A percentile compares a stretch with the other conserved stretches of the same genome.
These are phyloP conservation scores for Aphelinus certus DNA, from an alignment of 1,140 invertebrate genomes.

Conservation along the genomic window DNA sequence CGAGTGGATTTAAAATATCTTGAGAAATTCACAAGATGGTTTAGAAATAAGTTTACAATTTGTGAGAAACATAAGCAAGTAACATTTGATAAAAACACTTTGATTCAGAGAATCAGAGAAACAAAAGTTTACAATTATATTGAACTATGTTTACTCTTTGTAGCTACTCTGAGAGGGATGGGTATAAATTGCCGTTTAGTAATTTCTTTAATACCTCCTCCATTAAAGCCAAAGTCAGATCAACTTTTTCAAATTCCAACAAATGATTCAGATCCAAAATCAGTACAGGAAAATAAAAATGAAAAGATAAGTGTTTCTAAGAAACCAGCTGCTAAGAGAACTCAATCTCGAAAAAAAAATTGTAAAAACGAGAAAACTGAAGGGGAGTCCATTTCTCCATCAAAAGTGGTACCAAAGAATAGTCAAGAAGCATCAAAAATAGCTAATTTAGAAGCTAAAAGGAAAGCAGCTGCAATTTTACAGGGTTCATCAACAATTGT, in stretches of 20 bases:
- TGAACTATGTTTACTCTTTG: conserved; percentile 79
- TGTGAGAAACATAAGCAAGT: conserved; percentile 60
- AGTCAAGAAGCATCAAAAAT: conserved; percentile 45
- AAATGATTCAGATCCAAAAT: conserved; percentile 39
- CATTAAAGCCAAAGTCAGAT: conserved; percentile 47
- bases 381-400: conserved; percentile 6
- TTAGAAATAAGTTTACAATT: conserved; percentile 70
- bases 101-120: conserved; percentile 71
- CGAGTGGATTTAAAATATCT: conserved; percentile 77
- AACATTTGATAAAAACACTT: conserved; percentile 55
- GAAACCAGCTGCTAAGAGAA: no score
- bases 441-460: conserved; percentile 51
- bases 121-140: conserved; percentile 72
- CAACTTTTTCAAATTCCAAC: conserved; percentile 68
- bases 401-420: conserved; percentile 48
- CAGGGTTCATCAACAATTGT: conserved; percentile 12
- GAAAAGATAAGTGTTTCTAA: conserved; percentile 26
- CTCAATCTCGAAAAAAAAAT: not conserved
- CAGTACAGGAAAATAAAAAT: conserved; percentile 37
- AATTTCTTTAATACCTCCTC: conserved; percentile 69
- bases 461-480: conserved; percentile 48
- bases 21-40: conserved; percentile 82
- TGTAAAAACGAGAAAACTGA: not conserved
- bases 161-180: conserved; percentile 78
- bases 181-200: conserved; percentile 84